These are phyloP conservation scores for Onychomys torridus DNA, from an alignment of 2,797 vertebrate species.

Conservation along the genomic window DNA sequence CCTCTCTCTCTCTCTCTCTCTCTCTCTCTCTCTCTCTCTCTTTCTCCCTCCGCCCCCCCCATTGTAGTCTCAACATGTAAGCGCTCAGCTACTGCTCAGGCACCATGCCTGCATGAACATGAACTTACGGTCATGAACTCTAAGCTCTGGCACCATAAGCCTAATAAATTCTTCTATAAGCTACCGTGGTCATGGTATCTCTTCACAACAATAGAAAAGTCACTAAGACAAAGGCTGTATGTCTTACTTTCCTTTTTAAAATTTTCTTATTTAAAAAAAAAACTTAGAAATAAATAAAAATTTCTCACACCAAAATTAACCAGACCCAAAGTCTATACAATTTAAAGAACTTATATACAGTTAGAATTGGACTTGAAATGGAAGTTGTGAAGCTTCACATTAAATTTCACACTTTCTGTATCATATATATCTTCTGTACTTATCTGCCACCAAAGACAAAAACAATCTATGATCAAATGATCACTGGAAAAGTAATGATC, in stretches of 20 bases:
- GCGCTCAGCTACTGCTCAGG: too few species aligned
- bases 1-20: background rate
- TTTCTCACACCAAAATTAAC: background rate
- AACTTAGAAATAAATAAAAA: background rate
- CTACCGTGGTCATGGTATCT: too few species aligned
- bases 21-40: background rate
- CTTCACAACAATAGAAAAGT: background rate
- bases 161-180: background rate
- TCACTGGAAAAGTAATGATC: background rate
- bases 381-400: background rate
- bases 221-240: background rate
- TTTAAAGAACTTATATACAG: background rate
- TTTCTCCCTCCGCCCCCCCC: too few species aligned
- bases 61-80: too few species aligned
- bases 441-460: background rate
- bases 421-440: background rate
- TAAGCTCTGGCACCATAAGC: background rate
- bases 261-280: background rate
- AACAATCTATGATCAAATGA: background rate
- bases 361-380: background rate
- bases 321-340: background rate
- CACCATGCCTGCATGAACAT: too few species aligned
- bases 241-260: background rate
- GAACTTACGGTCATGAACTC: background rate
- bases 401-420: background rate